phyloP scores from a whole-genome alignment of 1,140 invertebrate genomes.

The Eueides isabella region DNA sequence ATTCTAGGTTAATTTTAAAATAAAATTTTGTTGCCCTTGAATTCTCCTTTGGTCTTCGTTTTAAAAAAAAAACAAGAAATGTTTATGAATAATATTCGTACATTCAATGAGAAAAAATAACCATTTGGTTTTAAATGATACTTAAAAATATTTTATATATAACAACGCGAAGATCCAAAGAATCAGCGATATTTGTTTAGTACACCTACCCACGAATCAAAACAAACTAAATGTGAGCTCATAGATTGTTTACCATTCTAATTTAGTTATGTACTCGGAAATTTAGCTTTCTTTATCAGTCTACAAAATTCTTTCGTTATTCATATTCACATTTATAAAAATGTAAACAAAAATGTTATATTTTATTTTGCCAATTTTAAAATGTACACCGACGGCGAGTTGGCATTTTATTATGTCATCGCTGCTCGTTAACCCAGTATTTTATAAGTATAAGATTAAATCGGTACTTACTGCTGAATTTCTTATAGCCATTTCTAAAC shows the following conservation, averaged over 20 bases:
- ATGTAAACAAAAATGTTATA: not conserved
- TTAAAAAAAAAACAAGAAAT: not conserved
- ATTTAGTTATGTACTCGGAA: not conserved
- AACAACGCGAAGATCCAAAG: not conserved
- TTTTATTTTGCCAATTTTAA: not conserved
- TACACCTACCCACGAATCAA: not conserved
- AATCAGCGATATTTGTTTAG: not conserved
- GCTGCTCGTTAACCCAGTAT: not conserved
- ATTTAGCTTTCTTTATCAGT: slow-evolving; percentile 4
- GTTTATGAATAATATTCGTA: not conserved
- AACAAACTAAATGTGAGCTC: not conserved
- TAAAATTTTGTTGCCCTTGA: not conserved
- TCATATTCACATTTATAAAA: not conserved
- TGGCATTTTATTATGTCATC: not conserved
- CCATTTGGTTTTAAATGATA: not conserved
- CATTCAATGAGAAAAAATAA: not conserved
- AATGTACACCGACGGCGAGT: not conserved
- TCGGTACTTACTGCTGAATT: slow-evolving; percentile 85
- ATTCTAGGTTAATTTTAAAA: not conserved
- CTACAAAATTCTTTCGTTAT: not conserved
- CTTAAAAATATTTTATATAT: too few relatives aligned
- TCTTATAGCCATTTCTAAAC: slow-evolving; percentile 88
- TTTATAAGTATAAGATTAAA: slow-evolving; percentile 2
- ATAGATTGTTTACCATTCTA: not conserved
- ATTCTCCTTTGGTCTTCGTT: not conserved